Evolutionary conservation across 2,797 vertebrate genomes (phyloP).

Genomic region (Neosalanx taihuensis): DNA sequence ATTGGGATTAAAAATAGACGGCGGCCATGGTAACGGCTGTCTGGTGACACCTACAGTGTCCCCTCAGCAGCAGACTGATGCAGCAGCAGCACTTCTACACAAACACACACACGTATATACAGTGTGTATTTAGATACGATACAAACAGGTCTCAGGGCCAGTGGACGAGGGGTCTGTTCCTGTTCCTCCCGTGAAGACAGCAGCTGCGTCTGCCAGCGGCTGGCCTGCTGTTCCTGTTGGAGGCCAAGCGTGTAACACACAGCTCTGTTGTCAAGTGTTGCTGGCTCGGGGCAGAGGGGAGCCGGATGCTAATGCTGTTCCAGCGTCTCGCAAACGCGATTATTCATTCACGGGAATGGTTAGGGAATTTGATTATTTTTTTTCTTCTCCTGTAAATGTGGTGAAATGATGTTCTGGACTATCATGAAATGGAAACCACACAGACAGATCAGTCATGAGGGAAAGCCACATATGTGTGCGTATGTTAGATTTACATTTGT

Average conservation of each 20-base stretch:
- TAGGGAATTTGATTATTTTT: slow-evolving; percentile 30
- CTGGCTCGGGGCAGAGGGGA: slow-evolving; percentile 18
- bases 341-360: slow-evolving; percentile 46
- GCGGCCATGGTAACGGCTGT: background rate
- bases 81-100: slow-evolving; percentile 8
- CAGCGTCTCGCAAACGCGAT: slow-evolving; percentile 34
- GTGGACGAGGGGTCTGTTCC: slow-evolving; percentile 13
- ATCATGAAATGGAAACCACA: slow-evolving; percentile 24
- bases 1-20: too few species aligned
- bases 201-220: background rate
- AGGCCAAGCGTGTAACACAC: slow-evolving; percentile 47
- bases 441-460: slow-evolving; percentile 7
- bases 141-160: slow-evolving; percentile 11
- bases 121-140: background rate
- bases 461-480: background rate
- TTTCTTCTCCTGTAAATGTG: slow-evolving; percentile 36
- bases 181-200: background rate
- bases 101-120: slow-evolving; percentile 15
- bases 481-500: background rate
- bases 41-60: background rate
- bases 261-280: slow-evolving; percentile 27
- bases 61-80: background rate
- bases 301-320: slow-evolving; percentile 44
- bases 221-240: slow-evolving; percentile 26
- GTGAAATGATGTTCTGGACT: background rate